Percentiles rank a stretch among this genome's conserved stretches.
These are phyloP conservation scores for Benitochromis conjunctus DNA, from an alignment of 2,113 vertebrate species.

Conservation along the genomic window DNA sequence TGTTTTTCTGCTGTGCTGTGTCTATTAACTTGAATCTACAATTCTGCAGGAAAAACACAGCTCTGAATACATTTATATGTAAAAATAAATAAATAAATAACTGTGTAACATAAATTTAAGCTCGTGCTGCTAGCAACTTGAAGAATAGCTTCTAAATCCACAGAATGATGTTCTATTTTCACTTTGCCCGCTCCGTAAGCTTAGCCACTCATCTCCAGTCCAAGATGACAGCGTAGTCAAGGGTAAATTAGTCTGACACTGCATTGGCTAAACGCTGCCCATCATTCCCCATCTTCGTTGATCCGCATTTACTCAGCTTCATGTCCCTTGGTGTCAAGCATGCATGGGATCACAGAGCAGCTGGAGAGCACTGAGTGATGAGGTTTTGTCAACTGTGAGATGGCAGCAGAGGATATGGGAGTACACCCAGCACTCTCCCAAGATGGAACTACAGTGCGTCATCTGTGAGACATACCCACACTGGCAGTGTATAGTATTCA, in stretches of 20 bases:
- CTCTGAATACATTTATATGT: not conserved
- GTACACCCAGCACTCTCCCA: not conserved
- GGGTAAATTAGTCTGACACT: conserved; percentile 47
- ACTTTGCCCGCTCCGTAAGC: not conserved
- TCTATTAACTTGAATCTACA: not conserved
- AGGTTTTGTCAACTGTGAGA: conserved; percentile 30
- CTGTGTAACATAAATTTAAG: not conserved
- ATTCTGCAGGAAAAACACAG: not conserved
- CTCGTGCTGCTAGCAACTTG: not conserved
- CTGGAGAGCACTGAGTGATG: conserved; percentile 35
- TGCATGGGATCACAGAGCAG: conserved; percentile 26
- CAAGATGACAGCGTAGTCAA: conserved; percentile 24
- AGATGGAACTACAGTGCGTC: conserved; percentile 17
- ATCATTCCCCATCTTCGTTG: not conserved
- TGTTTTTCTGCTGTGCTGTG: not conserved
- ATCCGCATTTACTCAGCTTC: conserved; percentile 13
- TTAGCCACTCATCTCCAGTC: conserved; percentile 30
- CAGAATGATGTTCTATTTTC: conserved; percentile 39
- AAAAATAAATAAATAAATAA: not conserved
- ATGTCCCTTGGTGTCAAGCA: conserved; percentile 11
- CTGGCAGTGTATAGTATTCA: not conserved
- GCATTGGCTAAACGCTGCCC: conserved; percentile 31
- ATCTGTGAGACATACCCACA: not conserved
- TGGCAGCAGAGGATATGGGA: conserved; percentile 5
- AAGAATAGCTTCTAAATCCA: conserved; percentile 9